phyloP scores from a whole-genome alignment of 1,140 invertebrate species.

The Megathymus violae region DNA sequence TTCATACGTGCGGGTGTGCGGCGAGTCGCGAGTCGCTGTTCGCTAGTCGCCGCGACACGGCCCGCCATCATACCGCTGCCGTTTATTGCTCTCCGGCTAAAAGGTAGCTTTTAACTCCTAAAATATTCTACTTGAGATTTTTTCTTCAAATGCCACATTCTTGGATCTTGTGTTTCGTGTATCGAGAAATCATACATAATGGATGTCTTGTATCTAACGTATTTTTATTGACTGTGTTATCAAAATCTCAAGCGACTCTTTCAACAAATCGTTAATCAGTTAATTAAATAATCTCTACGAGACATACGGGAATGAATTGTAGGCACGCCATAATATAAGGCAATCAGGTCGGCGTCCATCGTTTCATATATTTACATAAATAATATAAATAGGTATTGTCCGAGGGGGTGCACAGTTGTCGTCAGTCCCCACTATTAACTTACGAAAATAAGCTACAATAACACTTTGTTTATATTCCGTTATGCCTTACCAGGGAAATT shows the following conservation, averaged over 20 bases:
- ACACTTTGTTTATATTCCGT: slow-evolving; percentile 81
- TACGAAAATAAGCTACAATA: slow-evolving; percentile 83
- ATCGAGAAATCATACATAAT: too few species aligned
- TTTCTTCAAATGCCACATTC: neutral
- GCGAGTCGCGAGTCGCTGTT: slow-evolving; percentile 25
- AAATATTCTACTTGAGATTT: neutral
- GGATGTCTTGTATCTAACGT: too few species aligned
- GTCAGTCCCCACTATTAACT: slow-evolving; percentile 70
- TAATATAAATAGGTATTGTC: slow-evolving; percentile 65
- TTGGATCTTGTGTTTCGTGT: neutral
- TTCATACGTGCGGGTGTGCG: slow-evolving; percentile 46
- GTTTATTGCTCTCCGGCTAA: slow-evolving; percentile 44
- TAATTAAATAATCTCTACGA: neutral
- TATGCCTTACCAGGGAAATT: slow-evolving; percentile 70
- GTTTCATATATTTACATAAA: slow-evolving; percentile 72
- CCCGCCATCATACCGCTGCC: slow-evolving; percentile 43
- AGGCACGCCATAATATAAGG: slow-evolving; percentile 32
- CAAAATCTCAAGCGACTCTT: too few species aligned
- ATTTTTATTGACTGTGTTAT: too few species aligned
- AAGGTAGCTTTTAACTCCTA: slow-evolving; percentile 30
- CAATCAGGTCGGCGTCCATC: slow-evolving; percentile 48
- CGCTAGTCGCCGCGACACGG: slow-evolving; percentile 40
- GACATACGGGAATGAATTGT: too few species aligned
- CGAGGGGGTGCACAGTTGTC: slow-evolving; percentile 48
- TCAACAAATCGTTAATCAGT: too few species aligned